A percentile compares a stretch with the other conserved stretches of the same genome.
Evolutionary conservation across 2,113 vertebrate genomes (phyloP).

Genomic region (Pristiophorus japonicus): DNA sequence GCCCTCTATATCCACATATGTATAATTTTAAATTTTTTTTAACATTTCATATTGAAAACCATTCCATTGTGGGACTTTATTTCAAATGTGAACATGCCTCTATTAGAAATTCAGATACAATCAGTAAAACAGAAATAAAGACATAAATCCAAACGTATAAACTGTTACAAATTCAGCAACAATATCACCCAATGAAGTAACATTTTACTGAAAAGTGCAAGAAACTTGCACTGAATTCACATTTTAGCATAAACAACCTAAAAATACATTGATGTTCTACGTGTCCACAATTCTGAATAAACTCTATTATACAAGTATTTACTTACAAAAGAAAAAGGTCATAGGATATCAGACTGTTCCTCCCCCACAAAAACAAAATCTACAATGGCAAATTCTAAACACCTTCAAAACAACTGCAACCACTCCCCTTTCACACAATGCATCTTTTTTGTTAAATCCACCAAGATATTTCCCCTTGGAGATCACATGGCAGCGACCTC

Average conservation of each 20-base stretch:
- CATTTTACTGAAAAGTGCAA: slow-evolving; percentile 34
- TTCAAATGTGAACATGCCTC: slow-evolving; percentile 97
- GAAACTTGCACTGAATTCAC: slow-evolving; percentile 27
- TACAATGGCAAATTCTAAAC: slow-evolving; percentile 11
- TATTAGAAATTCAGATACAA: slow-evolving; percentile 96
- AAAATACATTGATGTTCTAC: slow-evolving; percentile 35
- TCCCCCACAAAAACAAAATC: slow-evolving; percentile 17
- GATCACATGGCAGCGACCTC: not conserved
- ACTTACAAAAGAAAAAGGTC: slow-evolving; percentile 30
- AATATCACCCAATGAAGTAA: slow-evolving; percentile 43
- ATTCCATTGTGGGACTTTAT: slow-evolving; percentile 85
- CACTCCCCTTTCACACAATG: not conserved
- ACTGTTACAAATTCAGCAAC: slow-evolving; percentile 98
- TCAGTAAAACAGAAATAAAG: slow-evolving; percentile 98
- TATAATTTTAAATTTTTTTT: slow-evolving; percentile 44
- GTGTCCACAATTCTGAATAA: slow-evolving; percentile 18
- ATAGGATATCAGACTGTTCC: not conserved
- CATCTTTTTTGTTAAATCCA: not conserved
- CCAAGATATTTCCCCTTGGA: not conserved
- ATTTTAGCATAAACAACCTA: slow-evolving; percentile 37
- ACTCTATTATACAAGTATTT: slow-evolving; percentile 37
- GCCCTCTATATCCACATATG: slow-evolving; percentile 35
- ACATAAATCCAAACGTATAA: slow-evolving; percentile 97
- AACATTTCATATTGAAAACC: slow-evolving; percentile 59
- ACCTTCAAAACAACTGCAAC: not conserved